Percentiles rank a stretch among this genome's conserved stretches.
These are phyloP conservation scores for Aphelocoma coerulescens DNA, from an alignment of 2,113 vertebrate species.

Conservation along the genomic window DNA sequence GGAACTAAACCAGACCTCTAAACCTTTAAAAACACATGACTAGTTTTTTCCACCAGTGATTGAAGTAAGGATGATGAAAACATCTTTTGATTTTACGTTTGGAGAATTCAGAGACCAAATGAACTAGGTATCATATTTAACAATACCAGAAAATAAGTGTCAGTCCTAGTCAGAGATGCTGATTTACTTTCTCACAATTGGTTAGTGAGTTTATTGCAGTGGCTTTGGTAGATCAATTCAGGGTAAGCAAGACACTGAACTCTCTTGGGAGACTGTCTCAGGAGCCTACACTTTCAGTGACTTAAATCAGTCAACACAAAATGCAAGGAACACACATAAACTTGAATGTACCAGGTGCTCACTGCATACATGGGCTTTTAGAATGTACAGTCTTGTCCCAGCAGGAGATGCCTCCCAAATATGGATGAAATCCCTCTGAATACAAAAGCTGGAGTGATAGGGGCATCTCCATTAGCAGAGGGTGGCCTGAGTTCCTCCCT, in stretches of 20 bases:
- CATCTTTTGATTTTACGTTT: not conserved
- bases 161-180: not conserved
- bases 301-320: not conserved
- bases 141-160: not conserved
- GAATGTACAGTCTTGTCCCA: accelerated
- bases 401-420: not conserved
- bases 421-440: not conserved
- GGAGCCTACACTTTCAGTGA: not conserved
- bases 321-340: not conserved
- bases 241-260: not conserved
- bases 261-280: not conserved
- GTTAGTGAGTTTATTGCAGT: not conserved
- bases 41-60: not conserved
- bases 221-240: not conserved
- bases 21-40: not conserved
- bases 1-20: not conserved
- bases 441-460: not conserved
- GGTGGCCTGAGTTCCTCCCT: not conserved
- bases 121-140: not conserved
- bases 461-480: not conserved
- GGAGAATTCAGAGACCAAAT: not conserved
- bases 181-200: not conserved
- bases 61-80: not conserved
- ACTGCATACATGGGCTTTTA: not conserved
- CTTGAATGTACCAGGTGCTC: not conserved